Evolutionary conservation across 2,797 vertebrate species (phyloP).

Genomic region (Lagorchestes hirsutus): DNA sequence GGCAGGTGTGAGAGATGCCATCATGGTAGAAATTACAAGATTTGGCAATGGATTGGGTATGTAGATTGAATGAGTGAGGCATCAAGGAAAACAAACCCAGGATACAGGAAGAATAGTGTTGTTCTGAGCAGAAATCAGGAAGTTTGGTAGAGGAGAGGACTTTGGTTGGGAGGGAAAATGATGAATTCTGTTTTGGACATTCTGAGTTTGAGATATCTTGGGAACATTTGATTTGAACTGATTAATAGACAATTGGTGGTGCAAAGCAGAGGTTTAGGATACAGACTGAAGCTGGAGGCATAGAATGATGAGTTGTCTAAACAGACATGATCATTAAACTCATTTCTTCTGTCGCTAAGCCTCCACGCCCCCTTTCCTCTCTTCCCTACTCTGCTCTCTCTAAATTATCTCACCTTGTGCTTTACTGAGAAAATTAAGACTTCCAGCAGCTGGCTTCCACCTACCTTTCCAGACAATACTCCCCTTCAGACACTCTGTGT

Average conservation of each 20-base stretch:
- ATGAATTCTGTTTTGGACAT: not conserved
- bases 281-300: not conserved
- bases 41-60: not conserved
- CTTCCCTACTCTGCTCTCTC: not conserved
- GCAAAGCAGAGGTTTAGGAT: not conserved
- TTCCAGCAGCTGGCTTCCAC: not conserved
- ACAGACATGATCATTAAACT: not conserved
- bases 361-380: not conserved
- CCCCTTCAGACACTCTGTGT: not conserved
- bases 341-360: not conserved
- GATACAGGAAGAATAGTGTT: not conserved
- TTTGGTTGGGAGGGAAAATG: not conserved
- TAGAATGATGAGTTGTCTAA: not conserved
- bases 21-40: not conserved
- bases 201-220: not conserved
- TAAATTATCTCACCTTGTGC: not conserved
- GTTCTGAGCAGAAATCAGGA: not conserved
- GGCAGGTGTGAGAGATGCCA: not conserved
- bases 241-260: not conserved
- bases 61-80: not conserved
- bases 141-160: not conserved
- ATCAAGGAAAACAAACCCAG: not conserved
- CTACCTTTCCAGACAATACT: not conserved
- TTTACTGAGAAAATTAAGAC: not conserved
- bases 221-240: not conserved